Conservation (phyloP, 2,797 vertebrate species). For the Melanotaenia parkinsoni region DNA sequence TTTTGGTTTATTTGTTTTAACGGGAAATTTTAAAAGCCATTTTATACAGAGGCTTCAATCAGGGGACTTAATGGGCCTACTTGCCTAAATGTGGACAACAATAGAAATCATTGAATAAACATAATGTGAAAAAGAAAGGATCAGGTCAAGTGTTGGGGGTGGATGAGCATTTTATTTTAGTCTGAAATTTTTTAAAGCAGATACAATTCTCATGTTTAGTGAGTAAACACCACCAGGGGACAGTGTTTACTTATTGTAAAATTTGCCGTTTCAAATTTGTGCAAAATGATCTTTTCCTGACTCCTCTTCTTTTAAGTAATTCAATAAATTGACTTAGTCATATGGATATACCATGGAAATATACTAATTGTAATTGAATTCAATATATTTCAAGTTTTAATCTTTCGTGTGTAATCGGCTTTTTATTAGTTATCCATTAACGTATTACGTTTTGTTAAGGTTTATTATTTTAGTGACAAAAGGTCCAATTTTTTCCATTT, state of each 20-base stretch:
- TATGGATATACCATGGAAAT: background rate
- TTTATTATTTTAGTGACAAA: no score
- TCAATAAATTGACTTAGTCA: background rate
- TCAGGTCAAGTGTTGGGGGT: background rate
- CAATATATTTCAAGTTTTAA: background rate
- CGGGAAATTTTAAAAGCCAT: background rate
- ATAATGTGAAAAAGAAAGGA: background rate
- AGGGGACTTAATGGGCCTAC: background rate
- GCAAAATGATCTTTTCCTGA: background rate
- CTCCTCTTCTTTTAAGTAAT: background rate
- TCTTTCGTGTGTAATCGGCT: background rate
- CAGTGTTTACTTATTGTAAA: slow-evolving; percentile 35
- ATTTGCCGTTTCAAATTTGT: background rate
- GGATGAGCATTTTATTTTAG: background rate
- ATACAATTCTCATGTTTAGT: background rate
- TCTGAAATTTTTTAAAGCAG: background rate
- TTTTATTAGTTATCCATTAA: background rate
- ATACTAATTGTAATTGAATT: background rate
- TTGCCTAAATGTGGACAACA: background rate
- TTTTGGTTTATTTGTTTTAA: background rate
- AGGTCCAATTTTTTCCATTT: no score
- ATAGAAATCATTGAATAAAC: background rate
- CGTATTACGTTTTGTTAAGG: no score
- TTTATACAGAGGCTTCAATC: background rate
- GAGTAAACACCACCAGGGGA: slow-evolving; percentile 57